These are phyloP conservation scores for Cuniculus paca DNA, from an alignment of 2,797 vertebrate genomes.

Conservation along the genomic window DNA sequence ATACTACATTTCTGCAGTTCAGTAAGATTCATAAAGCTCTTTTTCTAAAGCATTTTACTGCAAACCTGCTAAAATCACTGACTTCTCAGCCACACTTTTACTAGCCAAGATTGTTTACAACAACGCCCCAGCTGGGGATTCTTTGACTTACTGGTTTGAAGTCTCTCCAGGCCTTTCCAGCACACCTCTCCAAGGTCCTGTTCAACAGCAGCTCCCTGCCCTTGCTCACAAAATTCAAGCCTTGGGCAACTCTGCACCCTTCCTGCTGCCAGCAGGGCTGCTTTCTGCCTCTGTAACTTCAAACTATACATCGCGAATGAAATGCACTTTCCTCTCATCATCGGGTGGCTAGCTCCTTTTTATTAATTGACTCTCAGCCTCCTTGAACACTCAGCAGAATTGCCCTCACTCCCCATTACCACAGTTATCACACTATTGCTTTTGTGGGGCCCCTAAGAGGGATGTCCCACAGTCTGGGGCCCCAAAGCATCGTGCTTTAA, in stretches of 20 bases:
- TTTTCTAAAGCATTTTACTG: constrained; percentile 21
- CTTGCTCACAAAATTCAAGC: neutral
- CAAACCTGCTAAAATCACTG: neutral
- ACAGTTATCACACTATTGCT: neutral
- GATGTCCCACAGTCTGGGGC: too few relatives aligned
- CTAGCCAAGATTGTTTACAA: neutral
- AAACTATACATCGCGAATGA: neutral
- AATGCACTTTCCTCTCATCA: neutral
- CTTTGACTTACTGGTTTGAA: neutral
- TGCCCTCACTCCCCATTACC: neutral
- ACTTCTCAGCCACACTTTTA: neutral
- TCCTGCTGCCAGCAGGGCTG: neutral
- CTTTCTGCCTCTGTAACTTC: neutral
- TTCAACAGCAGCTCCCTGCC: neutral
- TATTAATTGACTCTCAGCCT: neutral
- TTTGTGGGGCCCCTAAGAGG: neutral
- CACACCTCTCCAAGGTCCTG: rapidly evolving
- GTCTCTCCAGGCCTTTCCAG: rapidly evolving
- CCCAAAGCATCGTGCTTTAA: neutral
- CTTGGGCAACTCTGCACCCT: neutral
- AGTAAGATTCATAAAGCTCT: neutral
- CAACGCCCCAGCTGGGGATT: rapidly evolving
- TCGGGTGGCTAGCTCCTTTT: neutral
- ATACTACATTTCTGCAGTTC: neutral
- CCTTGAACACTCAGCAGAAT: neutral